Evolutionary conservation across 2,113 vertebrate genomes (phyloP).

Genomic region (Oryzias melastigma): DNA sequence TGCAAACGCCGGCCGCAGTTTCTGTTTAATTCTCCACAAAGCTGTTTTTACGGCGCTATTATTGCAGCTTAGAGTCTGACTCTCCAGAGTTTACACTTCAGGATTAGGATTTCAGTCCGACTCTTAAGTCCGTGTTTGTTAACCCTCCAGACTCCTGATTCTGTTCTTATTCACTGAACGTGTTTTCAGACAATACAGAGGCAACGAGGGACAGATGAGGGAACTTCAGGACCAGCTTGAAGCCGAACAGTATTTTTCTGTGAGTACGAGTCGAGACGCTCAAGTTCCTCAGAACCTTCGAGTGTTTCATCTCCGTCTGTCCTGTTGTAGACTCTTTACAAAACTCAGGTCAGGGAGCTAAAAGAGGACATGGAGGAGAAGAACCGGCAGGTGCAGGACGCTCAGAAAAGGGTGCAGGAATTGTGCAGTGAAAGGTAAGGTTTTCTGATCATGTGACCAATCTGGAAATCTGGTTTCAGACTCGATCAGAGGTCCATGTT

Average conservation of each 20-base stretch:
- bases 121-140: slow-evolving; percentile 38
- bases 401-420: slow-evolving; percentile 89
- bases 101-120: slow-evolving; percentile 63
- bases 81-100: slow-evolving; percentile 56
- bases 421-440: slow-evolving; percentile 89
- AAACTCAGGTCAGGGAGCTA: slow-evolving; percentile 99
- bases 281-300: neutral
- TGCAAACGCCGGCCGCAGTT: neutral
- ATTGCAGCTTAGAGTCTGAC: slow-evolving; percentile 62
- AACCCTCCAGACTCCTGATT: slow-evolving; percentile 40
- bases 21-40: slow-evolving; percentile 60
- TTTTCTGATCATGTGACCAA: neutral
- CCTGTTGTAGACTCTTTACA: slow-evolving; percentile 91
- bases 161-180: neutral
- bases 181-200: slow-evolving; percentile 89
- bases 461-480: no score
- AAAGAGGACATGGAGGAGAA: slow-evolving; percentile 97
- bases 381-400: slow-evolving; percentile 85
- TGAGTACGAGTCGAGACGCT: slow-evolving; percentile 67
- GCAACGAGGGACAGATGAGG: slow-evolving; percentile 99
- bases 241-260: slow-evolving; percentile 99
- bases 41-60: slow-evolving; percentile 36
- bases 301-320: neutral
- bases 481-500: no score
- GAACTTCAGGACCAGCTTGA: slow-evolving; percentile 99